phyloP scores from a whole-genome alignment of 1,140 invertebrate species.

The Oncopodura yosiiana region DNA sequence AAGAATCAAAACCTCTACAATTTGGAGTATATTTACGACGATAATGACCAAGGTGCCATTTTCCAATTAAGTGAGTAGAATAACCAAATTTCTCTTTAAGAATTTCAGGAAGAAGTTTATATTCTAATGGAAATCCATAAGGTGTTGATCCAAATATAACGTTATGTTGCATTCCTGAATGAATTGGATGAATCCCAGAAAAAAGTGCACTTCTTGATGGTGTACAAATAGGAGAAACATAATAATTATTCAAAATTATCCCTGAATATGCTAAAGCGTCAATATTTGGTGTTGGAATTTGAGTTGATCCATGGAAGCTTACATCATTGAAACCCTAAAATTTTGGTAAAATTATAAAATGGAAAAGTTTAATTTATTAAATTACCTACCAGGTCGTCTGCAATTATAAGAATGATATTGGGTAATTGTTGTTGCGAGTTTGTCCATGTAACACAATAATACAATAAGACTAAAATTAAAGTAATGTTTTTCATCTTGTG shows the following conservation, averaged over 20 bases:
- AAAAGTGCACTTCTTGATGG: constrained; percentile 53
- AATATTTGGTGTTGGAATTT: constrained; percentile 82
- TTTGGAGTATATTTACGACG: constrained; percentile 60
- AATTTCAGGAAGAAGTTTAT: constrained; percentile 63
- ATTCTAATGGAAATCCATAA: constrained; percentile 57
- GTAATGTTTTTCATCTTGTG: too few relatives aligned
- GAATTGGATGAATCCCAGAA: constrained; percentile 67
- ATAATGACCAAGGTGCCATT: constrained; percentile 56
- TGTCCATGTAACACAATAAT: too few relatives aligned
- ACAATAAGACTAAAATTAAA: too few relatives aligned
- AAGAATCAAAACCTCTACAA: constrained; percentile 70
- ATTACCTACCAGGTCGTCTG: constrained; percentile 56
- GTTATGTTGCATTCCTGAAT: constrained; percentile 67
- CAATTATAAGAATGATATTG: constrained; percentile 56
- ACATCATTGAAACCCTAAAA: constrained; percentile 85
- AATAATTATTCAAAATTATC: constrained; percentile 67
- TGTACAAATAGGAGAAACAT: constrained; percentile 70
- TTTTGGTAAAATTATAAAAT: background rate
- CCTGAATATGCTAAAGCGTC: constrained; percentile 74
- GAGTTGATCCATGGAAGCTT: constrained; percentile 81
- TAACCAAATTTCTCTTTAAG: constrained; percentile 62
- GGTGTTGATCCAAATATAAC: constrained; percentile 64
- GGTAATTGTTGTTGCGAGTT: constrained; percentile 38
- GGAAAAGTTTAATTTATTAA: background rate
- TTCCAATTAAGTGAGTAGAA: constrained; percentile 72